phyloP scores from a whole-genome alignment of 2,888 invertebrate species.

The Julus scanicus region DNA sequence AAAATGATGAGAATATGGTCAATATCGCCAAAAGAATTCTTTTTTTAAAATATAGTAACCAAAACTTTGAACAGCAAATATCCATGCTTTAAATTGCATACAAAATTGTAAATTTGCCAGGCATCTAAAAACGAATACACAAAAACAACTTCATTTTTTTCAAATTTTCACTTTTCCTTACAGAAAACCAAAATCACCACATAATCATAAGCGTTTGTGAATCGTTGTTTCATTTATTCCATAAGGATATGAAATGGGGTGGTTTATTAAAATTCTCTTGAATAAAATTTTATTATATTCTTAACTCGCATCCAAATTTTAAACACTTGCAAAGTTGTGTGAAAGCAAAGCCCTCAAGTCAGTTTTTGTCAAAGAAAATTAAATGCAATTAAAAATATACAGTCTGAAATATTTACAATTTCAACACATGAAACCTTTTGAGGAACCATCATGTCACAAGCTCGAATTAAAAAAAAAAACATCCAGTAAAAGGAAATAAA shows the following conservation, averaged over 20 bases:
- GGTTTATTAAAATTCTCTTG: neutral
- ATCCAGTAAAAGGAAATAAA: neutral
- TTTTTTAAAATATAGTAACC: neutral
- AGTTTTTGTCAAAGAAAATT: neutral
- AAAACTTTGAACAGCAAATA: neutral
- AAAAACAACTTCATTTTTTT: neutral
- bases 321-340: neutral
- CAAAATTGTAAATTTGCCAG: neutral
- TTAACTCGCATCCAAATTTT: neutral
- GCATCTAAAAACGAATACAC: too few species aligned
- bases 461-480: neutral
- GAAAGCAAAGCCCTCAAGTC: neutral
- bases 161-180: too few species aligned
- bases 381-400: neutral
- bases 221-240: too few species aligned
- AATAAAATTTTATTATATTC: neutral
- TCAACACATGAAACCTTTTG: neutral
- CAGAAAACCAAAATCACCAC: too few species aligned
- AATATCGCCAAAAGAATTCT: neutral
- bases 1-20: neutral
- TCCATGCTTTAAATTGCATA: neutral
- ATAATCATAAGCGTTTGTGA: too few species aligned
- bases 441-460: neutral
- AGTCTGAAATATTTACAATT: conserved; percentile 5
- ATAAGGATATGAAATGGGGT: too few species aligned